Percentiles rank a stretch among this genome's conserved stretches.
Evolutionary conservation across 2,113 vertebrate genomes (phyloP).

Genomic region (Hystrix brachyura): DNA sequence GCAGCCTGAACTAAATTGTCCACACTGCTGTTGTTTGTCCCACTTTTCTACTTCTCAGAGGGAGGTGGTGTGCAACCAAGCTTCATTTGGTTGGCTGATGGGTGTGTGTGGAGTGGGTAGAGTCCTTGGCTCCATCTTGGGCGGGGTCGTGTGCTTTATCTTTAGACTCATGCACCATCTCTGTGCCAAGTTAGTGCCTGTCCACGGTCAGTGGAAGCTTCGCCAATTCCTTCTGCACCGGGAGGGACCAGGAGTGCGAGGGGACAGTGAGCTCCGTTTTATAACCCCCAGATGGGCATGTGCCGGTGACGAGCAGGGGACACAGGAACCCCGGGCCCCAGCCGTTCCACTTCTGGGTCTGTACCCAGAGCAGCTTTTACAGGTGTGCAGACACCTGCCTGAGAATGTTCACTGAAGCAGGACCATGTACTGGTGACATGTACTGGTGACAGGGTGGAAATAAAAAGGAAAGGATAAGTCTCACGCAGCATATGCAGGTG

Average conservation of each 20-base stretch:
- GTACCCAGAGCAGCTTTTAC: background rate
- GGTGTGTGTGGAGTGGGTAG: background rate
- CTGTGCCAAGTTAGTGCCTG: background rate
- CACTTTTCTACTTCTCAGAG: background rate
- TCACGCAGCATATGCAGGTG: background rate
- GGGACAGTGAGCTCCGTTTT: background rate
- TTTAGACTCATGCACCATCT: background rate
- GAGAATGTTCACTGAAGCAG: background rate
- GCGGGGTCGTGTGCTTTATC: background rate
- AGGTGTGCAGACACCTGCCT: background rate
- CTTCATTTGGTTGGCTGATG: background rate
- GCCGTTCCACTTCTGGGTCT: background rate
- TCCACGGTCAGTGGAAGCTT: accelerated
- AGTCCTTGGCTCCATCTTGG: background rate
- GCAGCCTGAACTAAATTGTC: background rate
- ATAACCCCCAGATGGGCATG: background rate
- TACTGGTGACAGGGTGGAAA: background rate
- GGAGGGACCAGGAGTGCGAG: background rate
- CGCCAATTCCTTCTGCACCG: background rate
- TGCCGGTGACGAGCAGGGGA: background rate
- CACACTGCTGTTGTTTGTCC: background rate
- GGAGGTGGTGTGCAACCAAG: too few species aligned
- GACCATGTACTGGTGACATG: background rate
- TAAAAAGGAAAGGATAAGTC: background rate
- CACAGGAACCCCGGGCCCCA: background rate